Percentiles rank a stretch among this genome's conserved stretches.
Evolutionary conservation across 2,113 vertebrate species (phyloP).

Genomic region (Prunella himalayana): DNA sequence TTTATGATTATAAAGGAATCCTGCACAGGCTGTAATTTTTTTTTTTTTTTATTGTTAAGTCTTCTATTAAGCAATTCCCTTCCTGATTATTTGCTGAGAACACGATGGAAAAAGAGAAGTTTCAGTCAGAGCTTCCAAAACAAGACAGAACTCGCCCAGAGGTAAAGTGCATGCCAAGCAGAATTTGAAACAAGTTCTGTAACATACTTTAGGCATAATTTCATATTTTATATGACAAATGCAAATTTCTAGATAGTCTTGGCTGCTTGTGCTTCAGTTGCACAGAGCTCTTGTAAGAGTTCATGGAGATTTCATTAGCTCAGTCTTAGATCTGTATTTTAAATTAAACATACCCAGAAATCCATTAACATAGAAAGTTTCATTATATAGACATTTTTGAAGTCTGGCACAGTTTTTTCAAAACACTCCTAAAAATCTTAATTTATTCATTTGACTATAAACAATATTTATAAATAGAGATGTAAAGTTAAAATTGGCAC

Average conservation of each 20-base stretch:
- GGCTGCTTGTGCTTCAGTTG: background rate
- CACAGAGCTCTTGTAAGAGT: background rate
- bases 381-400: background rate
- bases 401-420: background rate
- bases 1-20: background rate
- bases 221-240: background rate
- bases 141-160: background rate
- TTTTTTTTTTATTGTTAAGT: background rate
- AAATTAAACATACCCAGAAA: background rate
- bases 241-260: background rate
- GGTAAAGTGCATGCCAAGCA: background rate
- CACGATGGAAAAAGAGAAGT: background rate
- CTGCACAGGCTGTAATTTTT: background rate
- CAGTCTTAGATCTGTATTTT: background rate
- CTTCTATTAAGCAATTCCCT: background rate
- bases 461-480: background rate
- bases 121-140: background rate
- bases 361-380: background rate
- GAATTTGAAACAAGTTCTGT: conserved; percentile 4
- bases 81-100: background rate
- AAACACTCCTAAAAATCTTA: background rate
- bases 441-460: background rate
- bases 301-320: background rate
- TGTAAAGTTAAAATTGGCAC: background rate
- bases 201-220: background rate